Conservation (phyloP, 2,797 vertebrate genomes). For the Rhinichthys osculus region DNA sequence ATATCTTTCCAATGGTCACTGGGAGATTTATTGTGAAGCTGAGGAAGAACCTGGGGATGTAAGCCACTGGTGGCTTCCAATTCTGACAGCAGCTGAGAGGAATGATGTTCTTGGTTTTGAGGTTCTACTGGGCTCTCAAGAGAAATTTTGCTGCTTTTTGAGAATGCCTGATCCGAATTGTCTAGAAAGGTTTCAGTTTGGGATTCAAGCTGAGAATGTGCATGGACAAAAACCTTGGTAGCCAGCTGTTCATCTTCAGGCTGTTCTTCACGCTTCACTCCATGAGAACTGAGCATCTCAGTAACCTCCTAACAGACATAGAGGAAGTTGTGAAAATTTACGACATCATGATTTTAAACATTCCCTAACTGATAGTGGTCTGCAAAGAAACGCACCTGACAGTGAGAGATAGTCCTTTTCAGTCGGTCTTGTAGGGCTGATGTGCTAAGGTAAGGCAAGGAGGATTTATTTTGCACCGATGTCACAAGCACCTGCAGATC, state of each 20-base stretch:
- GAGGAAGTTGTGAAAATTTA: background rate
- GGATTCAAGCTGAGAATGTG: constrained; percentile 44
- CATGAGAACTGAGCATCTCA: constrained; percentile 56
- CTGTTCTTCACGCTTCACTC: constrained; percentile 36
- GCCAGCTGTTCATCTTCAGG: constrained; percentile 41
- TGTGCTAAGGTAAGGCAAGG: constrained; percentile 65
- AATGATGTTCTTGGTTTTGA: constrained; percentile 16
- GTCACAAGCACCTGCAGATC: constrained; percentile 66
- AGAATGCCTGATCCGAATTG: constrained; percentile 30
- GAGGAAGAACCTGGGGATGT: constrained; percentile 13
- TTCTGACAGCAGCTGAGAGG: constrained; percentile 9
- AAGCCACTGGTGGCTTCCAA: constrained; percentile 7
- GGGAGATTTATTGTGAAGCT: constrained; percentile 31
- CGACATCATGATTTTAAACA: background rate
- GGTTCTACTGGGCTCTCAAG: background rate
- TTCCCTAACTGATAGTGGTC: background rate
- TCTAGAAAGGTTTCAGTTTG: constrained; percentile 27
- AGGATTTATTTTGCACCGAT: constrained; percentile 61
- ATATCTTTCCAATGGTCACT: constrained; percentile 6
- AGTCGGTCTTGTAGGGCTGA: constrained; percentile 70
- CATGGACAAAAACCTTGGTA: constrained; percentile 52
- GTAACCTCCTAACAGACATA: constrained; percentile 56
- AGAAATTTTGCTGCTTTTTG: constrained; percentile 23
- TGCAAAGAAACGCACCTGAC: constrained; percentile 49
- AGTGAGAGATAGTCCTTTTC: constrained; percentile 63